These are phyloP conservation scores for Drosophila tsacasi DNA, from an alignment of 1,140 invertebrate genomes.

Conservation along the genomic window DNA sequence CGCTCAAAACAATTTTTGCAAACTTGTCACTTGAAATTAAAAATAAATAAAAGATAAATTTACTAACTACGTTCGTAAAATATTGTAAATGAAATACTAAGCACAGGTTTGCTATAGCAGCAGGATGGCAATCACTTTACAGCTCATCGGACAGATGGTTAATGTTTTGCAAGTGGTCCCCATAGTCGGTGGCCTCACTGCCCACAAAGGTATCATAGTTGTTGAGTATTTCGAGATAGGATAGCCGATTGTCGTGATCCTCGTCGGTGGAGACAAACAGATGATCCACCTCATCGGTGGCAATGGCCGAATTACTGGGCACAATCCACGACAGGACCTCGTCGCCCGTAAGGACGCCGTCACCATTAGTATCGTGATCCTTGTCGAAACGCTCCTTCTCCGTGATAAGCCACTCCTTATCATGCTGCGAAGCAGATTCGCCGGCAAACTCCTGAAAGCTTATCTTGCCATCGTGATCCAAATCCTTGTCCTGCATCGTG, in stretches of 20 bases:
- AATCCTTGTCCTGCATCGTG: conserved; percentile 94
- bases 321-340: conserved; percentile 97
- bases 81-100: conserved; percentile 57
- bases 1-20: conserved; percentile 48
- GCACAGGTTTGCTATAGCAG: conserved; percentile 47
- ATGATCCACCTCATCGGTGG: conserved; percentile 96
- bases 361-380: conserved; percentile 94
- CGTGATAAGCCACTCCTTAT: conserved; percentile 92
- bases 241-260: conserved; percentile 93
- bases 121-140: conserved; percentile 73
- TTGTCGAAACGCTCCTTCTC: conserved; percentile 97
- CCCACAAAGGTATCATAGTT: conserved; percentile 97
- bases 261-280: conserved; percentile 95
- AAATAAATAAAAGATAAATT: conserved; percentile 68
- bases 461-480: conserved; percentile 92
- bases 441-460: conserved; percentile 94
- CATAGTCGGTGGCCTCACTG: conserved; percentile 98
- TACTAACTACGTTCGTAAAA: conserved; percentile 52
- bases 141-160: conserved; percentile 93
- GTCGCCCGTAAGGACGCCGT: conserved; percentile 91
- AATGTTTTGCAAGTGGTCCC: conserved; percentile 93
- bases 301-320: conserved; percentile 96
- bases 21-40: conserved; percentile 45
- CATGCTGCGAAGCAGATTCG: conserved; percentile 90
- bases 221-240: conserved; percentile 94